phyloP scores from a whole-genome alignment of 2,888 invertebrate species.

The Lydus trimaculatus region DNA sequence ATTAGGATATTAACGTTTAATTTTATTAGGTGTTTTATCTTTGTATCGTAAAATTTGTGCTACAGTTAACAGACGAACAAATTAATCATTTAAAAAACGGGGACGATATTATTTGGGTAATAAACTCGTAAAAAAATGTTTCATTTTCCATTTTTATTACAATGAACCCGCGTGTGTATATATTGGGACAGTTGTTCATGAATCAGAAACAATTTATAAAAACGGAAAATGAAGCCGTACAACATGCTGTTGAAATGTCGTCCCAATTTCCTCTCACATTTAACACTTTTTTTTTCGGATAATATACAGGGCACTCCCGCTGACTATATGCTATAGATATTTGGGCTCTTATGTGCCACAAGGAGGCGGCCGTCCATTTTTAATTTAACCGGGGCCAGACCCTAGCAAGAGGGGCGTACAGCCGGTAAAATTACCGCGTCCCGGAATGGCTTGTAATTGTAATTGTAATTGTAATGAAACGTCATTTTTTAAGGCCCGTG shows the following conservation, averaged over 20 bases:
- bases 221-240: neutral
- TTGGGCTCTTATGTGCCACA: too few species aligned
- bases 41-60: neutral
- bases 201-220: neutral
- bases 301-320: too few species aligned
- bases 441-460: too few species aligned
- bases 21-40: neutral
- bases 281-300: neutral
- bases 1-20: neutral
- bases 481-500: too few species aligned
- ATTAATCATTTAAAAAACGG: neutral
- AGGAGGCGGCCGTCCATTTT: too few species aligned
- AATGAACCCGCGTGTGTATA: neutral
- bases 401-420: too few species aligned
- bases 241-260: neutral
- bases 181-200: neutral
- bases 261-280: neutral
- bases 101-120: neutral
- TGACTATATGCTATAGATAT: too few species aligned
- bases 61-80: neutral
- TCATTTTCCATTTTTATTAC: neutral
- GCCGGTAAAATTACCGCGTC: too few species aligned
- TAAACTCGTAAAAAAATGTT: neutral
- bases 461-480: too few species aligned
- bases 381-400: too few species aligned